Conservation (phyloP, 2,888 invertebrate genomes). For the Nomada goodeniana region DNA sequence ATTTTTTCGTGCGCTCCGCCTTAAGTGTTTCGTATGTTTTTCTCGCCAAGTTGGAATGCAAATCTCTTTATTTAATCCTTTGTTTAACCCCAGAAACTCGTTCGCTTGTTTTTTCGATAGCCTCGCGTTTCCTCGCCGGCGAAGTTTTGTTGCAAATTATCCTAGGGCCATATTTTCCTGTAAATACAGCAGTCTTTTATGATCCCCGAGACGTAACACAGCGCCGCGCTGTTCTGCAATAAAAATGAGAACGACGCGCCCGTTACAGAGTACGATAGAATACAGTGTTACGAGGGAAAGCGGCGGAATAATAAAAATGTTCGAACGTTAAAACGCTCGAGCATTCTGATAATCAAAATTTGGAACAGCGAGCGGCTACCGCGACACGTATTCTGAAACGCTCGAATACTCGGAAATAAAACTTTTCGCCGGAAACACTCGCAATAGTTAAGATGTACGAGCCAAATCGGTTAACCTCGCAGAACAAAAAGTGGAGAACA, state of each 20-base stretch:
- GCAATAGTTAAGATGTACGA: too few species aligned
- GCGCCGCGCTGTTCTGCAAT: too few species aligned
- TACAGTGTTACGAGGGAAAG: background rate
- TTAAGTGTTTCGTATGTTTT: background rate
- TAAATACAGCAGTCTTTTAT: background rate
- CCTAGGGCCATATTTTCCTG: too few species aligned
- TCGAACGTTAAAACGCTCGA: constrained; percentile 7
- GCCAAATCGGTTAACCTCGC: too few species aligned
- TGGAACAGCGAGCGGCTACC: background rate
- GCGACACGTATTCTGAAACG: constrained; percentile 8
- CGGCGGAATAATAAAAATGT: constrained; percentile 13
- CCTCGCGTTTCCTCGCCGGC: too few species aligned
- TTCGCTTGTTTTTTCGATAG: too few species aligned
- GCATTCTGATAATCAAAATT: constrained; percentile 7
- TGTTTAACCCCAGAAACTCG: background rate
- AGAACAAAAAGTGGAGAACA: too few species aligned
- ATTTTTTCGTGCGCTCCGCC: too few species aligned
- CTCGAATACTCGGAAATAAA: background rate
- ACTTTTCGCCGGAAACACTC: too few species aligned
- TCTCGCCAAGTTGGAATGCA: background rate
- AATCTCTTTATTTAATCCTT: background rate
- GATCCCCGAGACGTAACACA: background rate
- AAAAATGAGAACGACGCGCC: too few species aligned
- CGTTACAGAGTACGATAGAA: background rate
- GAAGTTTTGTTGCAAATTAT: too few species aligned